Evolutionary conservation across 2,888 invertebrate species (phyloP), one percentile per base, ranked within the genome.

Genomic region (Epinotia bilunana): DNA sequence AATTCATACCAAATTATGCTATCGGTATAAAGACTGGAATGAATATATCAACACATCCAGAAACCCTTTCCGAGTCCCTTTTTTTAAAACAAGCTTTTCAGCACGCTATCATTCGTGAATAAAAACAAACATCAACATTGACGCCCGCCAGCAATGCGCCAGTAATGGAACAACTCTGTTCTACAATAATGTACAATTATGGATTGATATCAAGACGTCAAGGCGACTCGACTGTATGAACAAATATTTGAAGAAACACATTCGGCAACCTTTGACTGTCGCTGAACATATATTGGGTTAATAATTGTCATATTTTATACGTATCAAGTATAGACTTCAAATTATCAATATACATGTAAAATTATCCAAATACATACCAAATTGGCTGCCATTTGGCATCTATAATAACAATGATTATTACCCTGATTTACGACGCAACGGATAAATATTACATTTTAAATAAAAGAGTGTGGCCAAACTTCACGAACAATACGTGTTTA

Each of bases 251-350:
- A 9, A 68, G 57, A 58, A 58, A 33, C 39, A 57, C 57, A 57
- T 23, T 68, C 58, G 43, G 57, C 43, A 58, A 68, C 57, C 58
- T 58, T 64, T 64, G 62, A 68, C 63, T n/a, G 55, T 63, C 39
- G 12, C 18, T 11, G 3, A 69, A 62, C 33, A n/a, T n/a, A 20
- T 28, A 28, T 28, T 28, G 23, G 3, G 23, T 28, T 28, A 28
- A 28, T 28, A 28, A 28, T 3, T 28, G 23, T 3, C 3, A 28
- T 2, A 28, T 28, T 3, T 28, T 33, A 33, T 39, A 39, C 9
- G 7, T 39, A 39, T 9, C 9, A 39, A 39, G 7, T 39, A 9
- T 9, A 39, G 9, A 39, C 3, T 4, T 39, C 0, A 39, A 9
- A 39, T 39, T 39, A 39, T 39, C 39, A 9, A 4, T 39, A 39